Evolutionary conservation across 2,888 invertebrate genomes (phyloP), one percentile per base, ranked within the genome.

Genomic region (Scaptomyza parva): DNA sequence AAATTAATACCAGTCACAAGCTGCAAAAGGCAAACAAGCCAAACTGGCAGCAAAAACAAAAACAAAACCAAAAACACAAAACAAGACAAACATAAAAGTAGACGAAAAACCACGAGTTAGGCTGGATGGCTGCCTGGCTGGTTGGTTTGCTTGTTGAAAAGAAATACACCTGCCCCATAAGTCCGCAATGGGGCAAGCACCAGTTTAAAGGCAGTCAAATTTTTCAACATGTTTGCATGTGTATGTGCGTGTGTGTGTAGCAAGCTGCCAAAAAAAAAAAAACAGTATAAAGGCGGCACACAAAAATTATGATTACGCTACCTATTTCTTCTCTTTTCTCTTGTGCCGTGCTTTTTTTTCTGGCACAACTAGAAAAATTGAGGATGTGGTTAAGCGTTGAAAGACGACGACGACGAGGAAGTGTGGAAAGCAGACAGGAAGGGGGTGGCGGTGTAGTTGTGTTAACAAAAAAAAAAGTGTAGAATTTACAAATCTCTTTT

Each of bases 301-400:
- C 55, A 78, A 24, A 74, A 73, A 70, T 70, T 76, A 77, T 76
- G 77, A 77, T 77, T 77, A 76, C 60, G 20, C 64, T 47, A 47
- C 47, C 30, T 47, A 30, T 47, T 37, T 30, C 28, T 28, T 9
- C 6, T 28, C 11, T 48, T 48, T 14, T 47, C 6, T 14, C n/a
- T 33, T 17, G 24, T 9, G 3, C 14, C 17, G 33, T 33, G 3
- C n/a, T 33, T n/a, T 30, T 39, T 48, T 47, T 59, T 78, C 70
- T 67, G 45, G 76, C 85, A 67, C 78, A 80, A 76, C 66, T 76
- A 76, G 74, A 75, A 78, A 76, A 83, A 84, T 84, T 84, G 84
- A 83, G 83, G 86, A 83, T 83, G 83, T 86, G 83, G 83, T 81
- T 73, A 76, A 61, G 55, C 61, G 44, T 40, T 45, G 45, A 44